phyloP scores from a whole-genome alignment of 2,888 invertebrate species.

The Zonitis immaculata region DNA sequence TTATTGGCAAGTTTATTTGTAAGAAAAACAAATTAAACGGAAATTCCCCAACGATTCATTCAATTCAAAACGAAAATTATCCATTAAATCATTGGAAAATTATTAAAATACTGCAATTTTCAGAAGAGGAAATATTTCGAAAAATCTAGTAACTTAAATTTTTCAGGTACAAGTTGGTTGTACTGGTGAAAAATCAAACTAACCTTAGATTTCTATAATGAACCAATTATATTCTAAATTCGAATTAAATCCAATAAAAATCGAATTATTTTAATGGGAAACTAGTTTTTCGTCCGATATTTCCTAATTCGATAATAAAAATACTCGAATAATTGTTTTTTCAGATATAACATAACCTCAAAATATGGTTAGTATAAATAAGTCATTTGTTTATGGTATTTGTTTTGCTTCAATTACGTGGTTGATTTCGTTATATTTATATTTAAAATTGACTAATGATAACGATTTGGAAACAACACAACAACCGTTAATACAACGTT shows the following conservation, averaged over 20 bases:
- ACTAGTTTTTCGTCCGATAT: too few species aligned
- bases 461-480: slow-evolving; percentile 31
- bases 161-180: not conserved
- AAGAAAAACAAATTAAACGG: too few species aligned
- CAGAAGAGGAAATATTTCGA: not conserved
- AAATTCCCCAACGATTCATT: not conserved
- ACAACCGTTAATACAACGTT: slow-evolving; percentile 8
- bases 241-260: too few species aligned
- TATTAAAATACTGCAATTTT: not conserved
- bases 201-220: too few species aligned
- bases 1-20: not conserved
- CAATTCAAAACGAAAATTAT: not conserved
- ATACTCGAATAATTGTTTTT: too few species aligned
- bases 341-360: not conserved
- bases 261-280: too few species aligned
- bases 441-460: slow-evolving; percentile 58
- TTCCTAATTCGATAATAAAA: too few species aligned
- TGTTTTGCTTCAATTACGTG: slow-evolving; percentile 70
- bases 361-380: slow-evolving; percentile 48
- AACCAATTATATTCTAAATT: too few species aligned
- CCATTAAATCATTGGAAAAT: too few species aligned
- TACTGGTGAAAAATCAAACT: not conserved
- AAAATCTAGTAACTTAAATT: not conserved
- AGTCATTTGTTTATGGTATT: slow-evolving; percentile 69
- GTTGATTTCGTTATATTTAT: slow-evolving; percentile 67